phyloP scores from a whole-genome alignment of 1,140 invertebrate genomes.

The Bicyclus anynana region DNA sequence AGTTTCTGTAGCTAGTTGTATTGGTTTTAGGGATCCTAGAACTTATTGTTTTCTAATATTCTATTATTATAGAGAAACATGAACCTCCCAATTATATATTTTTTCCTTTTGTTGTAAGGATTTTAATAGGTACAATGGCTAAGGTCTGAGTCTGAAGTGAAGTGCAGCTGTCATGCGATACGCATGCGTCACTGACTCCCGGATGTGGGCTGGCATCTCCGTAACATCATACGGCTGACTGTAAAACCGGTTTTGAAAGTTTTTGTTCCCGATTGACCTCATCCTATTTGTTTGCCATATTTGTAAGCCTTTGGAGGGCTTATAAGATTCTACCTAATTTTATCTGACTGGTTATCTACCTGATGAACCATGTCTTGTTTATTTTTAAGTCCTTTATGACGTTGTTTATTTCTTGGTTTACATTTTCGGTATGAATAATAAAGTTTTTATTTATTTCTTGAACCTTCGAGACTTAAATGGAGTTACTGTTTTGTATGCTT shows the following conservation, averaged over 20 bases:
- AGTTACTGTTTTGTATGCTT: constrained; percentile 2
- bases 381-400: not conserved
- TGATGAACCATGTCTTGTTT: not conserved
- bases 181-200: constrained; percentile 51
- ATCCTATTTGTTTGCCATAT: constrained; percentile 44
- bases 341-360: not conserved
- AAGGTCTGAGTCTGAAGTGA: constrained; percentile 14
- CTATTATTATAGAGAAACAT: no score
- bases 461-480: not conserved
- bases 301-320: constrained; percentile 29
- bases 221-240: constrained; percentile 39
- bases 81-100: not conserved
- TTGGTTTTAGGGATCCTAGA: no score
- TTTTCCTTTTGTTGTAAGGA: not conserved
- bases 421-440: not conserved
- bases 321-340: not conserved
- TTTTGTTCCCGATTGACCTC: constrained; percentile 34
- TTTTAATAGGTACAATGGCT: constrained; percentile 7
- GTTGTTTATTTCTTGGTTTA: not conserved
- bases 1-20: no score
- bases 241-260: constrained; percentile 29
- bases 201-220: constrained; percentile 52
- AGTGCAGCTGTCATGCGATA: constrained; percentile 39
- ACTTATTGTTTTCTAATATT: no score
- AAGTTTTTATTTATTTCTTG: not conserved